Base-by-base conservation (phyloP, 2,113 vertebrate genomes). In the Passer domesticus region DNA sequence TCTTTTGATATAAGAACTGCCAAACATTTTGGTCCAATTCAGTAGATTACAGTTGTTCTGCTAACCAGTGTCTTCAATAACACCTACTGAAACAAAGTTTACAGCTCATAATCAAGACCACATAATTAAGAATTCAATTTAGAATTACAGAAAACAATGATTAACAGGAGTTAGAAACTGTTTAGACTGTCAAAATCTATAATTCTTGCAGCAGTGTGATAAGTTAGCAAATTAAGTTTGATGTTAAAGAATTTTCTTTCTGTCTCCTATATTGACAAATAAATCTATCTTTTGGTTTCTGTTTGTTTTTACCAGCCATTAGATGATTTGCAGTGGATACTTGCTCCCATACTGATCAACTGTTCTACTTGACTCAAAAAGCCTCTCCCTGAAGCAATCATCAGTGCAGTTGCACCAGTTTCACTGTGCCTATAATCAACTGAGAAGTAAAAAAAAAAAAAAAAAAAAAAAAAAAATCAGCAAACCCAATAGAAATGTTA, bases 401-500 rank as follows among this genome's bases (percentile, higher is more conserved):
- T 99, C 96, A 99, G 97, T 44, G 99, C 94, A 13, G 99, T 99
- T 3, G 96, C 97, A 18, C 98, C 98, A 5, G 98, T 99, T 92
- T 99, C 98, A 80, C 98, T 99, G 96, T 99, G 99, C 46, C 97
- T 98, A 75, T 99, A 99, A 97, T 99, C 99, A 97, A 99, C 99
- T 99, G 76, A 85, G 35, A 96, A 63, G 58, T 55, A 17, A 41
- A 92, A 83, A 35, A 43, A 18, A 33, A 49, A n/a, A n/a, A n/a
- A n/a, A n/a, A 13, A 33, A 17, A n/a, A 37, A 17, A 37, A 41
- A 12, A 41, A 41, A 41, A 41, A 53, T 24, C 27, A 73, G 47
- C 14, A 73, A 64, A 90, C 52, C 13, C 9, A 60, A 62, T 1
- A 59, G 7, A 75, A 55, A 46, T 1, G 1, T 17, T 18, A 15